These are phyloP conservation scores for Pogonomyrmex californicus DNA, from an alignment of 1,140 invertebrate species.

Conservation along the genomic window DNA sequence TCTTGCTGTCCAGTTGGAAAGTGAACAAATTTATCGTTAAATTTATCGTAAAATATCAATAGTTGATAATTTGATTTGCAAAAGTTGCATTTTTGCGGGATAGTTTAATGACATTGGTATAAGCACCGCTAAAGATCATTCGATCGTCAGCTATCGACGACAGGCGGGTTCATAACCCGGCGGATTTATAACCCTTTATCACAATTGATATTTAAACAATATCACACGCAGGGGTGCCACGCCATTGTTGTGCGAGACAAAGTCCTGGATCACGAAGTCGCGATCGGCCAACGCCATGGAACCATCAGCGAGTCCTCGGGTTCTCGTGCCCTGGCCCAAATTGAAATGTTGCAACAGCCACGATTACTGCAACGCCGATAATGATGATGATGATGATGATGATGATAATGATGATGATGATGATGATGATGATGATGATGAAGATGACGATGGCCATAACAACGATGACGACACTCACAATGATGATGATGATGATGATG, in stretches of 20 bases:
- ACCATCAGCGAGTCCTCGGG: conserved; percentile 54
- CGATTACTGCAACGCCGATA: conserved; percentile 78
- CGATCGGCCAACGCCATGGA: conserved; percentile 55
- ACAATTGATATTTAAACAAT: conserved; percentile 28
- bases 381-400: conserved; percentile 13
- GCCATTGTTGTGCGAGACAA: conserved; percentile 80
- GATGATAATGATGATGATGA: not conserved
- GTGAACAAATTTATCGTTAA: not conserved
- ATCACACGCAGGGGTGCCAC: conserved; percentile 73
- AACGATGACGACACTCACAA: not conserved
- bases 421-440: not conserved
- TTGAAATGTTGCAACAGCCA: conserved; percentile 79
- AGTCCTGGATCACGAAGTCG: conserved; percentile 74
- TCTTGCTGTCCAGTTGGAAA: not conserved
- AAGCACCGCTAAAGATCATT: not conserved
- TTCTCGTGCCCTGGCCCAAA: conserved; percentile 73
- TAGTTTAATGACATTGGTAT: not conserved
- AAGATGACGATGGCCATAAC: conserved; percentile 18
- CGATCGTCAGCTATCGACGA: conserved; percentile 22
- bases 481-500: not conserved
- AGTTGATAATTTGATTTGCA: not conserved
- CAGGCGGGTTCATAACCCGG: conserved; percentile 58
- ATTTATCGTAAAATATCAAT: not conserved
- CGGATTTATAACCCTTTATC: conserved; percentile 69
- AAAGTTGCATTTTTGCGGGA: not conserved